These are phyloP conservation scores for Gnatocerus cornutus DNA, from an alignment of 2,888 invertebrate genomes.

Conservation along the genomic window DNA sequence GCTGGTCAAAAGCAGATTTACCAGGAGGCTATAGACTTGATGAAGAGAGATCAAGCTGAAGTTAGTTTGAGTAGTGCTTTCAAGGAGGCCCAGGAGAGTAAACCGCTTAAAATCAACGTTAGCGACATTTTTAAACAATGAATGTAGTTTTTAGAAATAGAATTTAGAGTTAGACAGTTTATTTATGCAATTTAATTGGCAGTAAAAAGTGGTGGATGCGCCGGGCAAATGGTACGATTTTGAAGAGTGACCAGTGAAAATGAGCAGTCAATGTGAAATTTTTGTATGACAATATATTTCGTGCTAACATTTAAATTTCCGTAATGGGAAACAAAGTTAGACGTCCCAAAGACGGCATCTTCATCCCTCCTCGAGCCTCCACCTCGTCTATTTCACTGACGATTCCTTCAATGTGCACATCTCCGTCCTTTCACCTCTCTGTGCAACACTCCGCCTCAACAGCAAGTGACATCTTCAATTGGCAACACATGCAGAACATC, in stretches of 20 bases:
- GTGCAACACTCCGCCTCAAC: constrained; percentile 1
- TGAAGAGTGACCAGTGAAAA: too few species aligned
- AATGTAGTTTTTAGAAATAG: constrained; percentile 12
- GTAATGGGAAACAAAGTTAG: constrained; percentile 23
- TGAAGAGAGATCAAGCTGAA: constrained; percentile 66
- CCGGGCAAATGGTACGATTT: too few species aligned
- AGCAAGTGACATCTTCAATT: constrained; percentile 16
- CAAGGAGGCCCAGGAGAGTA: constrained; percentile 18
- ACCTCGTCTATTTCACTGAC: constrained; percentile 12
- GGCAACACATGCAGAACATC: constrained; percentile 10
- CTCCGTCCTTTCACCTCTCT: constrained; percentile 25
- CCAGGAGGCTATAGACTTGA: constrained; percentile 70
- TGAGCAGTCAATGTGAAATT: too few species aligned
- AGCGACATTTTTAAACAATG: constrained; percentile 31
- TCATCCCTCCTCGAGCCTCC: not conserved
- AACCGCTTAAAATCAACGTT: constrained; percentile 30
- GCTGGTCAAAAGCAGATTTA: constrained; percentile 73
- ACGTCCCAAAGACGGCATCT: not conserved
- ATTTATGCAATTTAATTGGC: too few species aligned
- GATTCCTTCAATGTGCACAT: constrained; percentile 11
- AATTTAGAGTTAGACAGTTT: constrained; percentile 14
- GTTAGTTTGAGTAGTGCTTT: constrained; percentile 59
- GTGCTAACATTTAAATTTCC: constrained; percentile 1
- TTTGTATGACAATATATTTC: too few species aligned
- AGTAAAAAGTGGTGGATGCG: too few species aligned